Percentiles rank a stretch among this genome's conserved stretches.
These are phyloP conservation scores for Agrotis clavis DNA, from an alignment of 2,888 invertebrate species.

Conservation along the genomic window DNA sequence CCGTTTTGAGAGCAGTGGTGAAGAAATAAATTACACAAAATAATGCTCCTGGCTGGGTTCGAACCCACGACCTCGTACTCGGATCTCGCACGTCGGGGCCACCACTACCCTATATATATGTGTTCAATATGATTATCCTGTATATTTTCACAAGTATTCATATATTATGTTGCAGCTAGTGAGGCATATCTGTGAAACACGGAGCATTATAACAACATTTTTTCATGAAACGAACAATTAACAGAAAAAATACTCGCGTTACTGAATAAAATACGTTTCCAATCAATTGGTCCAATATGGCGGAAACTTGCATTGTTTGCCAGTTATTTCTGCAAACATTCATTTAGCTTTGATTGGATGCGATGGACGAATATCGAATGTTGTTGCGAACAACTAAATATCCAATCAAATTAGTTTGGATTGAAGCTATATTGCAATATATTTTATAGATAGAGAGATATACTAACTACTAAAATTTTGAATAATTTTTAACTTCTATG, in stretches of 20 bases:
- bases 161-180: too few relatives aligned
- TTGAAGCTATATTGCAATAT: background rate
- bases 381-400: conserved; percentile 43
- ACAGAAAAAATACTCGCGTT: conserved; percentile 9
- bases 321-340: conserved; percentile 37
- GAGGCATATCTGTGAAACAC: too few relatives aligned
- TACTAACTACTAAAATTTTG: too few relatives aligned
- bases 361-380: conserved; percentile 23
- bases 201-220: background rate
- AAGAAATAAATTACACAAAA: too few relatives aligned
- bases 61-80: too few relatives aligned
- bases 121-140: too few relatives aligned
- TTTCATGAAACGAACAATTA: conserved; percentile 7
- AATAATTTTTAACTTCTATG: too few relatives aligned
- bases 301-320: conserved; percentile 9
- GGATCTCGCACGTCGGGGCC: too few relatives aligned
- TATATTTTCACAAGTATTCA: too few relatives aligned
- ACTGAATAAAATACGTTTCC: conserved; percentile 29
- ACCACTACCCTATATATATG: too few relatives aligned
- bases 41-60: too few relatives aligned
- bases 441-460: background rate
- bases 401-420: conserved; percentile 32
- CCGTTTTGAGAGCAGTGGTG: too few relatives aligned
- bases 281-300: conserved; percentile 31
- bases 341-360: conserved; percentile 39